Evolutionary conservation across 2,797 vertebrate genomes (phyloP).

Genomic region (Emys orbicularis): DNA sequence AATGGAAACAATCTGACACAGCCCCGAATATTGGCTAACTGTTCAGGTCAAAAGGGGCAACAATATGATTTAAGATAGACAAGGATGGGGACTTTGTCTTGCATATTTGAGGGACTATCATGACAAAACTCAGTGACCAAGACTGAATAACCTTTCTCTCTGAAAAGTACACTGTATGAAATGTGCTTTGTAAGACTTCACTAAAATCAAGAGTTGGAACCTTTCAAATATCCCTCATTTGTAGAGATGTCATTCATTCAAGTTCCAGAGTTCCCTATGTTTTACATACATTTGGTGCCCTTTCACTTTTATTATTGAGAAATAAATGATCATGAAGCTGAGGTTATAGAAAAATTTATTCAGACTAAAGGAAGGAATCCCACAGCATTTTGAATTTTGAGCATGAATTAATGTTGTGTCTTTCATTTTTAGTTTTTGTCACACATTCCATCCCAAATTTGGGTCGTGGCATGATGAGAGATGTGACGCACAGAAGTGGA

Average conservation of each 20-base stretch:
- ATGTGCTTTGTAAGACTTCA: background rate
- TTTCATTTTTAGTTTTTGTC: background rate
- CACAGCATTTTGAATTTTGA: background rate
- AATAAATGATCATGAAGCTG: background rate
- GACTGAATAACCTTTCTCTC: background rate
- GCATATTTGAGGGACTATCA: background rate
- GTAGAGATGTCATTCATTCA: background rate
- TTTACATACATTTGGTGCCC: background rate
- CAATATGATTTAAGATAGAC: background rate
- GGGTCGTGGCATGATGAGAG: background rate
- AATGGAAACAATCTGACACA: background rate
- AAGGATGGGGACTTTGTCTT: background rate
- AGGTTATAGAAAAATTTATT: background rate
- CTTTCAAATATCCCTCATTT: background rate
- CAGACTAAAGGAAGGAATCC: background rate
- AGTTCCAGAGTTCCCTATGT: background rate
- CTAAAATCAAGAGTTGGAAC: background rate
- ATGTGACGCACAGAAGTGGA: background rate
- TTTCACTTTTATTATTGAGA: background rate
- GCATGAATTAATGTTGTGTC: background rate
- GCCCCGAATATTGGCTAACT: background rate
- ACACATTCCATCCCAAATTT: background rate
- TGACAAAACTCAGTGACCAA: background rate
- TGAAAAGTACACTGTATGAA: background rate
- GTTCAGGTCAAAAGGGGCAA: background rate